A percentile compares a stretch with the other conserved stretches of the same genome.
Conservation (phyloP, 2,113 vertebrate genomes). For the Gymnobelideus leadbeateri region DNA sequence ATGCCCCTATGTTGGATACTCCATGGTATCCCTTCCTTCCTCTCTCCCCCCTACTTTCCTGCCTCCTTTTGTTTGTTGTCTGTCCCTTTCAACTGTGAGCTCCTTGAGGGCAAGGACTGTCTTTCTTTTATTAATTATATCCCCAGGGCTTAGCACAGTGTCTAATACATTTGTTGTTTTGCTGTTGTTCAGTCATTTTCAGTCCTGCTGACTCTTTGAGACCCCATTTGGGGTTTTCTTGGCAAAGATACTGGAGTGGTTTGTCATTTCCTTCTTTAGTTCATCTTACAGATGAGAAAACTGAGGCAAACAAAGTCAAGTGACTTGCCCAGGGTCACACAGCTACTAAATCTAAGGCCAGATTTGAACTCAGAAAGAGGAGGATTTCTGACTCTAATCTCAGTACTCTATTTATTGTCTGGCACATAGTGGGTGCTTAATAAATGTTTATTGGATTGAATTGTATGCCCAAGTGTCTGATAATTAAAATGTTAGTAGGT, state of each 20-base stretch:
- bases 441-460: neutral
- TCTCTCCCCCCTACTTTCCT: neutral
- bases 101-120: neutral
- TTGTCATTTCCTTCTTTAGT: neutral
- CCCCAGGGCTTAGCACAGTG: neutral
- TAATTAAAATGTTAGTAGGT: slow-evolving; percentile 65
- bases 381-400: neutral
- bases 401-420: neutral
- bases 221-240: neutral
- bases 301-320: neutral
- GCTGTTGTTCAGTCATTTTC: neutral
- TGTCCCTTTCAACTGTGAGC: neutral
- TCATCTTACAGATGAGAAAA: neutral
- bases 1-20: neutral
- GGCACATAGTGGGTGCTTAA: neutral
- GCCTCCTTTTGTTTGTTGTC: neutral
- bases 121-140: neutral
- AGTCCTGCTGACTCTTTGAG: neutral
- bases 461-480: slow-evolving; percentile 75
- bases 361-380: neutral
- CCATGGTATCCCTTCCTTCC: neutral
- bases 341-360: neutral
- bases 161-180: neutral
- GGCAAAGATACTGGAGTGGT: neutral
- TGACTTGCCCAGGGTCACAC: neutral